These are phyloP conservation scores for Cirrhinus molitorella DNA, from an alignment of 2,797 vertebrate species.

Conservation along the genomic window DNA sequence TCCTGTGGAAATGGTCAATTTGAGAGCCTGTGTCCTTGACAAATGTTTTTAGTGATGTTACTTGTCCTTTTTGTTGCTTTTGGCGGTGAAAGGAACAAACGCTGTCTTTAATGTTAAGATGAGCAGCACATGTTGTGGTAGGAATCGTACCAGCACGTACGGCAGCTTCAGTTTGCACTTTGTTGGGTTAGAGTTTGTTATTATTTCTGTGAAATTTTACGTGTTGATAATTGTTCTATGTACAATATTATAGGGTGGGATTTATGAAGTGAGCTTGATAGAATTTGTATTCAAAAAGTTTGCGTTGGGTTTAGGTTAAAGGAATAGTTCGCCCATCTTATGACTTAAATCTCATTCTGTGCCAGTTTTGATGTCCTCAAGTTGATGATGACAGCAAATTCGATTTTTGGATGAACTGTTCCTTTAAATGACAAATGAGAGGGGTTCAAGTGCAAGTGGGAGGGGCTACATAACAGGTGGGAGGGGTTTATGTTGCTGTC, in stretches of 20 bases:
- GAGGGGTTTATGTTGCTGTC: neutral
- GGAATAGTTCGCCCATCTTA: neutral
- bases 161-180: conserved; percentile 65
- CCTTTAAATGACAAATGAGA: neutral
- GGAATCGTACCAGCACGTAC: conserved; percentile 51
- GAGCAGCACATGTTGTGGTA: conserved; percentile 53
- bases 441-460: neutral
- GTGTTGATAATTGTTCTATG: conserved; percentile 58
- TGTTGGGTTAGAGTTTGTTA: conserved; percentile 53
- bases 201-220: conserved; percentile 64
- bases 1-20: conserved; percentile 64
- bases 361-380: neutral
- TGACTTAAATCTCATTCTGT: neutral
- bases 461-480: neutral
- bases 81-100: conserved; percentile 50
- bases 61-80: conserved; percentile 50
- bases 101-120: conserved; percentile 48
- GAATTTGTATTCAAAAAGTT: conserved; percentile 33
- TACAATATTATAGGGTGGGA: conserved; percentile 40
- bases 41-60: conserved; percentile 52
- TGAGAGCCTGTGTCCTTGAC: conserved; percentile 52
- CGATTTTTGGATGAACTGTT: neutral
- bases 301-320: conserved; percentile 24
- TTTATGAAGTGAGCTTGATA: conserved; percentile 25
- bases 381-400: neutral